Percentiles rank a stretch among this genome's conserved stretches.
Evolutionary conservation across 1,140 invertebrate genomes (phyloP).

Genomic region (Aphelenchoides besseyi): DNA sequence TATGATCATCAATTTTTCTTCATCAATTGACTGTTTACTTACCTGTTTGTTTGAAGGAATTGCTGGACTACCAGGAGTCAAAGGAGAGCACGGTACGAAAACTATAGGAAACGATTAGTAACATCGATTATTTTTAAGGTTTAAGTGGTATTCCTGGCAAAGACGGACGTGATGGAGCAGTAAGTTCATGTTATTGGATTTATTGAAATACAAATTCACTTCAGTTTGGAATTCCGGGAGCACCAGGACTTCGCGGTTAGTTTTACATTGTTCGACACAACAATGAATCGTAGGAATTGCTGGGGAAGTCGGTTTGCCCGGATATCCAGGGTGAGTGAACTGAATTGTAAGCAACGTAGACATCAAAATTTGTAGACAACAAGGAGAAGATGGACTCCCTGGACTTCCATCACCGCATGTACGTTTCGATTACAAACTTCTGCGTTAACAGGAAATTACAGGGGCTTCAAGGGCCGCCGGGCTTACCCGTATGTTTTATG

Average conservation of each 20-base stretch:
- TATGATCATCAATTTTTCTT: too few species aligned
- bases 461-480: background rate
- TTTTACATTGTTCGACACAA: too few species aligned
- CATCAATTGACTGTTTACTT: too few species aligned
- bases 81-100: conserved; percentile 62
- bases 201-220: too few species aligned
- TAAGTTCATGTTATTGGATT: too few species aligned
- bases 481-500: too few species aligned
- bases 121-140: background rate
- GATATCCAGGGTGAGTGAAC: background rate
- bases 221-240: background rate
- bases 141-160: conserved; percentile 13
- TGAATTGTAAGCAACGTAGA: background rate
- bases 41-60: too few species aligned
- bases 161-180: conserved; percentile 10
- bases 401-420: too few species aligned
- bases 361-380: background rate
- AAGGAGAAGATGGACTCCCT: background rate
- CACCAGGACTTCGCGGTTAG: background rate
- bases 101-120: too few species aligned
- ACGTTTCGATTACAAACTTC: background rate
- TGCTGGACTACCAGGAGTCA: conserved; percentile 65
- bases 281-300: too few species aligned
- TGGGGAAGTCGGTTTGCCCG: background rate
- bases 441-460: background rate